Evolutionary conservation across 2,113 vertebrate species (phyloP).

Genomic region (Cyanoderma ruficeps): DNA sequence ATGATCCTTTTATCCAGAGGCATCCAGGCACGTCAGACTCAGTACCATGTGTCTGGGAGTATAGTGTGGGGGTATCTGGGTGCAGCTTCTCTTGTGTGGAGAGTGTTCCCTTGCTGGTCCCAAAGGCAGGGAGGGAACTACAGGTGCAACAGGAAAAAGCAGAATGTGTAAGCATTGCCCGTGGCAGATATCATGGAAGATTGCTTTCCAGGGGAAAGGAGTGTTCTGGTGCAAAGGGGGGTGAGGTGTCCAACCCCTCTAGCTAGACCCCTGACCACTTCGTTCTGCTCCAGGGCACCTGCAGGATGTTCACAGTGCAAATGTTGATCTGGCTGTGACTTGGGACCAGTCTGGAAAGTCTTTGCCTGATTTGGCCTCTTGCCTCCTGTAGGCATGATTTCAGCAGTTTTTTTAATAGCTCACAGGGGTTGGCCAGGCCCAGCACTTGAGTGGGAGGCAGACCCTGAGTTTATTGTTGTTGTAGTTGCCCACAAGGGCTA

Average conservation of each 20-base stretch:
- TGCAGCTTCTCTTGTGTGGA: neutral
- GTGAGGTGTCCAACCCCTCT: neutral
- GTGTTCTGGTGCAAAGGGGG: neutral
- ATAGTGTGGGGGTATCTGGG: neutral
- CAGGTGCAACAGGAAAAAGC: neutral
- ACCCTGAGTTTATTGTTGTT: neutral
- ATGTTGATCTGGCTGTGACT: neutral
- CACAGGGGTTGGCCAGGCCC: neutral
- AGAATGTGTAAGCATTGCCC: neutral
- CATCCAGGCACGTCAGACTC: neutral
- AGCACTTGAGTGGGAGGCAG: neutral
- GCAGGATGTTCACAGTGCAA: neutral
- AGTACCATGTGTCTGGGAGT: neutral
- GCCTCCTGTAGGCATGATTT: neutral
- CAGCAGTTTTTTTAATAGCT: neutral
- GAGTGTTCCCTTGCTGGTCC: neutral
- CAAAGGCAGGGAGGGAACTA: neutral
- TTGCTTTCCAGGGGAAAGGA: neutral
- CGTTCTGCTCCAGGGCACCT: neutral
- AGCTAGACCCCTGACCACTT: neutral
- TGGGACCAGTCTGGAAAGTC: neutral
- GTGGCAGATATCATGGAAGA: neutral
- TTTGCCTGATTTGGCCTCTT: neutral
- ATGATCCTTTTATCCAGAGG: neutral
- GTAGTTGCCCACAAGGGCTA: accelerated